Evolutionary conservation across 2,113 vertebrate genomes (phyloP), one percentile per base, ranked within the genome.

Genomic region (Muscicapa adusta): DNA sequence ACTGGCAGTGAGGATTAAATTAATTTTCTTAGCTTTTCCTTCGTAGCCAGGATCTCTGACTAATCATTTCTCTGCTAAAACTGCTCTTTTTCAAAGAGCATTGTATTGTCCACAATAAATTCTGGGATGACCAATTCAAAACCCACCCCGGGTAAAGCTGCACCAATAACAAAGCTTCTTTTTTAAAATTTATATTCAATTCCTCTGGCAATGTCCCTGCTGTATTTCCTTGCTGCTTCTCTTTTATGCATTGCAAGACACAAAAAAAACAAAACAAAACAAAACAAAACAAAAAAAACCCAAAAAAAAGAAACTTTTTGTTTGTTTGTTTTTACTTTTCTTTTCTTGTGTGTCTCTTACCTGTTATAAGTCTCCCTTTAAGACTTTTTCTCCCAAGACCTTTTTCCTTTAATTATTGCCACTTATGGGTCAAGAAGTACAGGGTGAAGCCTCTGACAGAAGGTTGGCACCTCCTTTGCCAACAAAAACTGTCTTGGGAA

Each of bases 11-110:
- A 96, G 94, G 50, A n/a, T 50, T 43, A 87, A 78, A 92, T 91
- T 93, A 53, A 74, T 95, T 97, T 95, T 90, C 71, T 94, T 71
- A 57, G 76, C 34, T 51, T 94, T 91, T 92, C 62, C 76, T 88
- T 58, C 42, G 10, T 36, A 70, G 66, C 66, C 73, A 94, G 86
- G 80, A 86, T 93, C 77, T 95, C 88, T 94, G 92, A 65, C 53
- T 70, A 50, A 61, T 19, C 20, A 42, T 61, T 88, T 84, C 79
- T 75, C 40, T 91, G 58, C 51, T 85, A 40, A 91, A 93, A 20
- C 20, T 51, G 26, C 38, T 42, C 29, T 28, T 72, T 91, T 83
- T 58, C 73, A 65, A 77, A 89, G 82, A 63, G n/a, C 26, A 6
- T 70, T 91, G 18, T 65, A 34, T 75, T 86, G 82, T 28, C 85